These are phyloP conservation scores for Porites cylindrica DNA, from an alignment of 92 coral and sea anemone species.

Conservation along the genomic window DNA sequence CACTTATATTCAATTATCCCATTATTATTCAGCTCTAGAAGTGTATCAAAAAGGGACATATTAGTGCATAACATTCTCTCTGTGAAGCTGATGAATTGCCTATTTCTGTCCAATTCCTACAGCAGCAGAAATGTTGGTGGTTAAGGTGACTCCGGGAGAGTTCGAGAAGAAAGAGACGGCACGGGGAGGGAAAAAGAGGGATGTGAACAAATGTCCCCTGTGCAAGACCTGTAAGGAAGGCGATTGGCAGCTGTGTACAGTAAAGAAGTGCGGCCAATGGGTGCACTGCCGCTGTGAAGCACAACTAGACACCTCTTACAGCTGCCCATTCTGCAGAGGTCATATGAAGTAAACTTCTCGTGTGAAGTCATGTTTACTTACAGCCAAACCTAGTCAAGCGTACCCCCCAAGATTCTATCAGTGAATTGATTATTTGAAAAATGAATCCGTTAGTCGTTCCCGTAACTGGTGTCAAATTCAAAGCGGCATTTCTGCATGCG, in stretches of 20 bases:
- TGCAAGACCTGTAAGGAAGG: neutral
- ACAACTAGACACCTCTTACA: conserved; percentile 2
- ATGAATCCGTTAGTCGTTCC: no score
- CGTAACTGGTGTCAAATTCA: no score
- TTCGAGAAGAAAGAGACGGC: neutral
- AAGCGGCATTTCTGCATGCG: no score
- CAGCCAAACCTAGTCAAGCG: no score
- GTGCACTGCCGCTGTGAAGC: conserved; percentile 42
- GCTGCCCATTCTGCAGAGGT: conserved; percentile 4
- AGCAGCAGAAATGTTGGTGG: conserved; percentile 27
- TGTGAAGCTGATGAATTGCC: neutral
- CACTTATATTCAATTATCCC: no score
- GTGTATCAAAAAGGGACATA: no score
- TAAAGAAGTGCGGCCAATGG: conserved; percentile 23
- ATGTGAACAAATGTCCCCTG: conserved; percentile 16
- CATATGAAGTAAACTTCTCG: neutral
- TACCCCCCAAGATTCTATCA: no score
- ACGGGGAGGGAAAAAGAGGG: neutral
- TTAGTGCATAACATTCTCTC: neutral
- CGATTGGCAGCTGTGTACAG: conserved; percentile 42
- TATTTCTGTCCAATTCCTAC: neutral
- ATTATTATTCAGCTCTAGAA: no score
- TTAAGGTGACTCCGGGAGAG: conserved; percentile 7
- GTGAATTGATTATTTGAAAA: no score
- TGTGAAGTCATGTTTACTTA: neutral